Conservation (phyloP, 2,113 vertebrate genomes). For the Tachycineta bicolor region DNA sequence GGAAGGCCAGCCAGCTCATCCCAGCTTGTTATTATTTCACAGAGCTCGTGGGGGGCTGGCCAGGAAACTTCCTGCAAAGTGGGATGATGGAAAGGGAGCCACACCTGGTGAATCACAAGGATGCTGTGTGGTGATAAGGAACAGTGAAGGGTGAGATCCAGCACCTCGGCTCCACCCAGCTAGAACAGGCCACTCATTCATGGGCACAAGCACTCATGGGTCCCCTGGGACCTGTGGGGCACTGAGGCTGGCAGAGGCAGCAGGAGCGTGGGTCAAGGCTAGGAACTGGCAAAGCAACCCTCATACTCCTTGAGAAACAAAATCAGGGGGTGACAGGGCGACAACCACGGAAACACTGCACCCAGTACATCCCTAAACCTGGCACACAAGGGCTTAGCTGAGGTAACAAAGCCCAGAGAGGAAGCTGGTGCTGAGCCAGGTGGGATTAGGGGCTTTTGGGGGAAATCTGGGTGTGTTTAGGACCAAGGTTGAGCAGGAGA, state of each 20-base stretch:
- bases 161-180: background rate
- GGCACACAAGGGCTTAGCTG: background rate
- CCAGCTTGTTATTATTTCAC: constrained; percentile 24
- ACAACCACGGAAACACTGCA: background rate
- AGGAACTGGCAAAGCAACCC: background rate
- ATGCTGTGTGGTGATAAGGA: constrained; percentile 25
- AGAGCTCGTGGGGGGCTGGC: constrained; percentile 22
- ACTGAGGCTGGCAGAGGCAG: background rate
- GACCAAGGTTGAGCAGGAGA: background rate
- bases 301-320: background rate
- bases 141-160: background rate
- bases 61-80: constrained; percentile 55
- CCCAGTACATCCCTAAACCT: background rate
- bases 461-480: constrained; percentile 42
- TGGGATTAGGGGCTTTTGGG: constrained; percentile 48
- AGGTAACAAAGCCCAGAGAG: background rate
- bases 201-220: background rate
- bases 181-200: background rate
- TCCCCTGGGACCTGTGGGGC: background rate
- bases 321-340: background rate
- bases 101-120: constrained; percentile 70
- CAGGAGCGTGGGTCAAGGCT: background rate
- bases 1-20: constrained; percentile 58
- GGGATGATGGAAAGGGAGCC: constrained; percentile 59
- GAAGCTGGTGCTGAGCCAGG: constrained; percentile 46